Evolutionary conservation across 2,888 invertebrate genomes (phyloP), one percentile per base, ranked within the genome.

Genomic region (Andrena haemorrhoa): DNA sequence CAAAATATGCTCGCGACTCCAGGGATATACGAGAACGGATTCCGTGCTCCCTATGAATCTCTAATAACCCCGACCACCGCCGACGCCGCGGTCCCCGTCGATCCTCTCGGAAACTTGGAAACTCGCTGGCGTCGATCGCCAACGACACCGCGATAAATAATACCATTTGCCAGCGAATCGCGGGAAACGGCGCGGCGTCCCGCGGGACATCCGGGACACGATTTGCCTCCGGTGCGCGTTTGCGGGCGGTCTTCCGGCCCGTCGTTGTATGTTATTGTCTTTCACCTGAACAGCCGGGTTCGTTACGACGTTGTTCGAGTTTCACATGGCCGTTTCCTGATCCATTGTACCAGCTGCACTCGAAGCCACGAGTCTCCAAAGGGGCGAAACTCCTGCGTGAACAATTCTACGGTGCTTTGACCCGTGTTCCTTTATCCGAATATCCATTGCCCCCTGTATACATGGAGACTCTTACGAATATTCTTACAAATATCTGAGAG

Each of bases 81-180:
- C 16, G 41, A 41, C 16, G 41, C 16, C 41, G 41, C 41, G 16
- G 41, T 41, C 31, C 41, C 20, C 33, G 74, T 66, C 56, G 49
- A 79, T 56, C 41, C 47, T 26, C 33, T n/a, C 58, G 10, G 47
- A 41, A 41, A 69, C 51, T 31, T 6, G 56, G 61, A 79, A 70
- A 56, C 35, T 33, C 69, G 10, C 31, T 6, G 16, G 53, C 10
- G 49, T 75, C 72, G 71, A 81, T 76, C 41, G 60, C 20, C 60
- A 41, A 64, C 41, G 72, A 69, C 26, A 33, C 29, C 63, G 20
- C 35, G 66, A 77, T 73, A 76, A 83, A 83, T 83, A 83, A 83
- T 83, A 71, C 74, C 35, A 72, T 29, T 47, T 20, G 66, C 31
- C 65, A 16, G 56, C 20, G 66, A 70, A 49, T 71, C 61, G 56